phyloP scores from a whole-genome alignment of 2,797 vertebrate genomes.

The Myotis vivesi region DNA sequence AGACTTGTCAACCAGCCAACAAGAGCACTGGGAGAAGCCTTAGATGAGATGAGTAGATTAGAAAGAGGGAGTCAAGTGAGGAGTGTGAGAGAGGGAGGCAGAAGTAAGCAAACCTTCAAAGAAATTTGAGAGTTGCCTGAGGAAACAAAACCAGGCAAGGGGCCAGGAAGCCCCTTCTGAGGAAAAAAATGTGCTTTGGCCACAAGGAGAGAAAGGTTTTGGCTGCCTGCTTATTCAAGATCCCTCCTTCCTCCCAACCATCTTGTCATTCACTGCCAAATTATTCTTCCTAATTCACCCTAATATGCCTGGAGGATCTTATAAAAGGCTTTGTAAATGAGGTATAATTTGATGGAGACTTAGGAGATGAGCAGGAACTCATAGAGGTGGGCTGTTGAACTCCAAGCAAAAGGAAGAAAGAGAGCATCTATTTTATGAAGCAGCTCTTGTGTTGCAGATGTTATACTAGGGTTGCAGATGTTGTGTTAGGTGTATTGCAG shows the following conservation, averaged over 20 bases:
- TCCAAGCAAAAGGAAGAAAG: neutral
- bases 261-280: conserved; percentile 26
- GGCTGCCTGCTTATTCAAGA: neutral
- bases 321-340: neutral
- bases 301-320: neutral
- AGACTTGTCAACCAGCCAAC: conserved; percentile 3
- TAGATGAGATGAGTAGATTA: neutral
- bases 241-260: neutral
- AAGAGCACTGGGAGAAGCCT: neutral
- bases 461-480: neutral
- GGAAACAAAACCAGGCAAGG: neutral
- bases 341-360: neutral
- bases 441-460: neutral
- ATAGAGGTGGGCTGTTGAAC: neutral
- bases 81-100: neutral
- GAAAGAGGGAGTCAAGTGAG: neutral
- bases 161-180: neutral
- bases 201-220: neutral
- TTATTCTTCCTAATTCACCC: conserved; percentile 1
- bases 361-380: neutral
- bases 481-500: neutral
- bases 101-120: neutral
- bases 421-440: neutral
- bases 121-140: neutral
- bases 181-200: neutral